Base-by-base conservation (phyloP, 2,797 vertebrate genomes). In the Poecilia velifera region DNA sequence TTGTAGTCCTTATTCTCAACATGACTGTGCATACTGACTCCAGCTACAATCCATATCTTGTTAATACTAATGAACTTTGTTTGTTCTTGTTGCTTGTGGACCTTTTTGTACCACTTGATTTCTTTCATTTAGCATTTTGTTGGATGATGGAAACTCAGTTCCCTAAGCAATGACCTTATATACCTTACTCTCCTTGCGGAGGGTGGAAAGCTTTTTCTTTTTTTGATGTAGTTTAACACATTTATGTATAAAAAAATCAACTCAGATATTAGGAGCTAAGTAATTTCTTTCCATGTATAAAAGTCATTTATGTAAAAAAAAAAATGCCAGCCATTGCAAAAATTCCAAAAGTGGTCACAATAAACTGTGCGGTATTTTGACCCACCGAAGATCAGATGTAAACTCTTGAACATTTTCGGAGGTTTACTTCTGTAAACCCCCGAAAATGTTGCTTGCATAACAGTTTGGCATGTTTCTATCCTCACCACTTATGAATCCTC, bases 401-500 rank as follows among this genome's bases (percentile, higher is more conserved):
- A 53, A 53, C 22, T 22, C 20, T 53, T 53, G 22, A 53, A 53
- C 51, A 53, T 53, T 53, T 53, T n/a, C n/a, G n/a, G n/a, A n/a
- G n/a, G n/a, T n/a, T n/a, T 53, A 25, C 51, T 25, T n/a, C 34
- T 72, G 70, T 81, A 84, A 85, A 89, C 82, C 46, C 62, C n/a
- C 39, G 53, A 86, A 89, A 83, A 86, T 73, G 5, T 71, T 82
- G 80, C 85, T 93, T 92, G 82, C 84, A 45, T 80, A 90, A 89
- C 83, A 91, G 68, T 86, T 89, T 89, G 86, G 90, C 77, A 55
- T 71, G 76, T 82, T 85, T 89, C 74, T 82, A 74, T 74, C 83
- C 73, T 84, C 76, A 91, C 88, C 89, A 88, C 82, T 90, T 86
- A 82, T 82, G 87, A 93, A 87, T 90, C 73, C 80, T 83, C 73